Percentiles rank a stretch among this genome's conserved stretches.
These are phyloP conservation scores for Autographa pulchrina DNA, from an alignment of 2,888 invertebrate genomes.

Conservation along the genomic window DNA sequence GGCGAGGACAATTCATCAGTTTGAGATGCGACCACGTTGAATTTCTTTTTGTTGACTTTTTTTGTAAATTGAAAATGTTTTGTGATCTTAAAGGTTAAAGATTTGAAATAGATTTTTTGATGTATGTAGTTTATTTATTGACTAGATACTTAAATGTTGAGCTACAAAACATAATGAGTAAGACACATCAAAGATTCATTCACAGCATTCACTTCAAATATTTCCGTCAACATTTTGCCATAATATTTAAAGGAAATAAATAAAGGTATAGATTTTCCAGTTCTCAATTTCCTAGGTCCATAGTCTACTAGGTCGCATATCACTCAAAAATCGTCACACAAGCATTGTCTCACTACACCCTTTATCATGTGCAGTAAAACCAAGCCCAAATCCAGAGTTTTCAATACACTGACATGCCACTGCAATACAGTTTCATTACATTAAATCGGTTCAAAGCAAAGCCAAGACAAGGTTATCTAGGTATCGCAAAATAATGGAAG, in stretches of 20 bases:
- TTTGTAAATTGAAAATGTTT: constrained; percentile 34
- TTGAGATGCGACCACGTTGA: constrained; percentile 12
- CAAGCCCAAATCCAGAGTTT: not conserved
- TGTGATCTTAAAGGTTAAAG: not conserved
- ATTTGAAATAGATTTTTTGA: no score
- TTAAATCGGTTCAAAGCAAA: not conserved
- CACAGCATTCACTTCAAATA: no score
- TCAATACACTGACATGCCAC: not conserved
- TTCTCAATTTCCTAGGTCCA: not conserved
- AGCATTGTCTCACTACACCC: not conserved
- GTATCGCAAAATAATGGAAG: constrained; percentile 59
- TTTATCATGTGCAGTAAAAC: no score
- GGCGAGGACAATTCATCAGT: constrained; percentile 47
- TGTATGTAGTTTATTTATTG: no score
- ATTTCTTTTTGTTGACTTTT: constrained; percentile 21
- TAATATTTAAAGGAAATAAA: no score
- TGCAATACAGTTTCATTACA: not conserved
- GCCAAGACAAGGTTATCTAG: constrained; percentile 25
- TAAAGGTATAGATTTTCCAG: not conserved
- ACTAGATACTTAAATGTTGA: no score
- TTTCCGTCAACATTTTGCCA: no score
- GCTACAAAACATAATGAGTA: no score
- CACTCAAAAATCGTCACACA: not conserved
- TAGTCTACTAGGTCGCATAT: not conserved
- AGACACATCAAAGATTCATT: no score